phyloP scores from a whole-genome alignment of 2,888 invertebrate species.

The Noctua pronuba region DNA sequence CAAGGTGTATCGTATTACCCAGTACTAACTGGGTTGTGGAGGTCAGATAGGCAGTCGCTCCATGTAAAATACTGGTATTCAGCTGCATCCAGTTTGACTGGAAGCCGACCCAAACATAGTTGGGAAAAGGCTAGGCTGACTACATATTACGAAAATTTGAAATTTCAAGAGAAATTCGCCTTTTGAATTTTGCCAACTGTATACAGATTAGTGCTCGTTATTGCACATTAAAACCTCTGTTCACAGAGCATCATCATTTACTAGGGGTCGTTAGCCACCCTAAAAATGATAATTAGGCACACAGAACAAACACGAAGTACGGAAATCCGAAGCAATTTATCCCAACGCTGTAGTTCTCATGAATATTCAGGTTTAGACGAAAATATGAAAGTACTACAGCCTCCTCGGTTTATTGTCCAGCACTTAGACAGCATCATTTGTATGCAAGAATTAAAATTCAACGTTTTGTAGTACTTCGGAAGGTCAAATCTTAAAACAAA shows the following conservation, averaged over 20 bases:
- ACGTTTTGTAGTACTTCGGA: conserved; percentile 31
- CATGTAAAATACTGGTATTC: no score
- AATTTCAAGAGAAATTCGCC: background rate
- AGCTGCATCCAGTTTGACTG: no score
- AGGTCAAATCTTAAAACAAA: conserved; percentile 49
- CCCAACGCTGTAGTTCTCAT: conserved; percentile 34
- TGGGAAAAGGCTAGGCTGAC: no score
- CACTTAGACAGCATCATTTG: conserved; percentile 49
- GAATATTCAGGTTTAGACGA: conserved; percentile 50
- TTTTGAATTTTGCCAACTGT: background rate
- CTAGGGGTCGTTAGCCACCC: conserved; percentile 15
- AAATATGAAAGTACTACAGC: conserved; percentile 37
- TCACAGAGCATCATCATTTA: conserved; percentile 10
- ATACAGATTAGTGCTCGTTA: background rate
- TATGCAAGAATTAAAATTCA: conserved; percentile 60
- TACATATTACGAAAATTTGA: no score
- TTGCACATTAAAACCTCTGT: background rate
- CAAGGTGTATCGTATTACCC: no score
- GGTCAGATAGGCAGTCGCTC: no score
- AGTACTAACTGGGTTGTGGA: no score
- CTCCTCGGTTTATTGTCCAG: conserved; percentile 43
- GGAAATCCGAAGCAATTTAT: conserved; percentile 27
- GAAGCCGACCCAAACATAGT: no score
- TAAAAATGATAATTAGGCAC: conserved; percentile 23
- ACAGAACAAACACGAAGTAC: conserved; percentile 14